Conservation (phyloP, 1,140 invertebrate species). For the Nephila pilipes region DNA sequence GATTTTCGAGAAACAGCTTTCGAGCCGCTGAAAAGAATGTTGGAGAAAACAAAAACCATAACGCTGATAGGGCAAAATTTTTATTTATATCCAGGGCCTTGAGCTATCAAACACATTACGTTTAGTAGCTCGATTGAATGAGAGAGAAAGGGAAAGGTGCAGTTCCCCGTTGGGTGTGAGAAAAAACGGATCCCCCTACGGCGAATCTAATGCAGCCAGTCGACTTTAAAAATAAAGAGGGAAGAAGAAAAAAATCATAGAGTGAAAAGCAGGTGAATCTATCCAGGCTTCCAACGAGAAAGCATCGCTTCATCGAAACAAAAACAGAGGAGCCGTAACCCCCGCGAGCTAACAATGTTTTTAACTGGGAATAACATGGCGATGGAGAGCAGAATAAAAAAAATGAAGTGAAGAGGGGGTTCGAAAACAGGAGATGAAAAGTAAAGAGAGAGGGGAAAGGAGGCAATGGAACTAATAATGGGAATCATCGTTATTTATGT, state of each 20-base stretch:
- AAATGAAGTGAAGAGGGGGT: background rate
- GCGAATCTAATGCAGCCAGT: conserved; percentile 11
- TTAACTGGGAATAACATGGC: conserved; percentile 3
- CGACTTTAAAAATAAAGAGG: background rate
- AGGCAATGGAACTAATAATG: conserved; percentile 54
- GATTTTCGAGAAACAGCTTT: background rate
- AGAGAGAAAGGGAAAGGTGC: background rate
- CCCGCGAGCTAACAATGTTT: conserved; percentile 6
- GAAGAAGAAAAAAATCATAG: background rate
- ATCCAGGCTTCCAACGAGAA: background rate
- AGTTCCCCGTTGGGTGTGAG: background rate
- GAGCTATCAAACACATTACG: background rate
- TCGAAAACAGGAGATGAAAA: conserved; percentile 11
- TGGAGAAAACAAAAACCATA: background rate
- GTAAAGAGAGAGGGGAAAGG: background rate
- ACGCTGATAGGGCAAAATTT: background rate
- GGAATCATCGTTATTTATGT: conserved; percentile 65
- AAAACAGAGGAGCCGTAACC: conserved; percentile 10
- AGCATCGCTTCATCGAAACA: background rate
- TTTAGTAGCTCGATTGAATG: conserved; percentile 11
- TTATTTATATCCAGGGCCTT: conserved; percentile 8
- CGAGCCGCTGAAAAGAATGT: too few species aligned
- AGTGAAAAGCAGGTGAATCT: background rate
- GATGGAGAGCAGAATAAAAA: conserved; percentile 3
- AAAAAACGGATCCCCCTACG: background rate